These are phyloP conservation scores for Drosophila tsacasi DNA, from an alignment of 1,140 invertebrate genomes.

Conservation along the genomic window DNA sequence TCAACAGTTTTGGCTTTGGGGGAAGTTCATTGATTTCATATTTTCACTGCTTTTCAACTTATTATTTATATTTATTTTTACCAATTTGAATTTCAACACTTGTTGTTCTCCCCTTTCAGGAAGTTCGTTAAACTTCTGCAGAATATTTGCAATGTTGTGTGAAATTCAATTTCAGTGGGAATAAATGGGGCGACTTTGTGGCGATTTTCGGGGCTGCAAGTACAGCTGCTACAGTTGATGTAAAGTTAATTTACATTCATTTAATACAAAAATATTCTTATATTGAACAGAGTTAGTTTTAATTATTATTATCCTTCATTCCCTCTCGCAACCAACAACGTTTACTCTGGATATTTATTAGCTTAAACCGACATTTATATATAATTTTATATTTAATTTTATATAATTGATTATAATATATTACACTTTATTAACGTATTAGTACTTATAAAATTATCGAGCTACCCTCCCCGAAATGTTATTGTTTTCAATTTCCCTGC, in stretches of 20 bases:
- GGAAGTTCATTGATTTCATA: constrained; percentile 54
- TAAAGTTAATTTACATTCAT: not conserved
- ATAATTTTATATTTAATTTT: too few relatives aligned
- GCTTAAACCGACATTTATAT: too few relatives aligned
- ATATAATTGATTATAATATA: too few relatives aligned
- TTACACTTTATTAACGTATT: too few relatives aligned
- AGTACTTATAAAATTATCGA: not conserved
- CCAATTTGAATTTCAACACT: constrained; percentile 49
- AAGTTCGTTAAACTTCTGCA: constrained; percentile 62
- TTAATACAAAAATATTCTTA: not conserved
- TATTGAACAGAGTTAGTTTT: not conserved
- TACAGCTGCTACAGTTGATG: not conserved
- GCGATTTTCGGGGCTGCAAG: not conserved
- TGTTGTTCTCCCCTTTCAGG: constrained; percentile 56
- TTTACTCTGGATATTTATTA: not conserved
- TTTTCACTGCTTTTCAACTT: constrained; percentile 7
- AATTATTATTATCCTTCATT: not conserved
- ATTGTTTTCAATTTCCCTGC: constrained; percentile 14
- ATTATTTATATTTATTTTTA: constrained; percentile 26
- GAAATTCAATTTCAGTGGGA: constrained; percentile 51
- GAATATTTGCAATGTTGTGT: constrained; percentile 41
- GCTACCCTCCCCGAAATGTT: constrained; percentile 5
- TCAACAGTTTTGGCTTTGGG: constrained; percentile 17
- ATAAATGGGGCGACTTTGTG: constrained; percentile 6
- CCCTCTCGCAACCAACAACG: not conserved